Percentiles rank a stretch among this genome's conserved stretches.
These are phyloP conservation scores for Rafetus swinhoei DNA, from an alignment of 2,113 vertebrate species.

Conservation along the genomic window DNA sequence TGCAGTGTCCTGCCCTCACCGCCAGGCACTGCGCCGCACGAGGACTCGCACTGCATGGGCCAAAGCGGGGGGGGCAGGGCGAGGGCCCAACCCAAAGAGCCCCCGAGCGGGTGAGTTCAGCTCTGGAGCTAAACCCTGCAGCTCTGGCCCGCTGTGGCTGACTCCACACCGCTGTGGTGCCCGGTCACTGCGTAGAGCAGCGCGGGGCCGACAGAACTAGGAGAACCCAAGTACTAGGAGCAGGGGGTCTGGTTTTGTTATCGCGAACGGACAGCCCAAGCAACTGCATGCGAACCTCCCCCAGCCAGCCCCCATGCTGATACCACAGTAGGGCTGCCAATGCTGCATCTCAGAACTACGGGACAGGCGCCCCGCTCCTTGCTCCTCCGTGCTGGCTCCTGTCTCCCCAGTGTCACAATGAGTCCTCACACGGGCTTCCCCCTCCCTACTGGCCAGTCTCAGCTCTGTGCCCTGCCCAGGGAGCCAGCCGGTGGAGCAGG, in stretches of 20 bases:
- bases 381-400: too few relatives aligned
- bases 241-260: neutral
- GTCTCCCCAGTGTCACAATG: too few relatives aligned
- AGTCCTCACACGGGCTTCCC: too few relatives aligned
- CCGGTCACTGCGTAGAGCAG: neutral
- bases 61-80: neutral
- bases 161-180: neutral
- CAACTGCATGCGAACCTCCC: neutral
- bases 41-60: neutral
- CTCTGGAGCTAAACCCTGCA: neutral
- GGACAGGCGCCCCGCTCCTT: too few relatives aligned
- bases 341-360: too few relatives aligned
- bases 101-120: neutral
- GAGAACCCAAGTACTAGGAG: neutral
- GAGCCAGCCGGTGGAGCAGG: too few relatives aligned
- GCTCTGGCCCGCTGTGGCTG: neutral
- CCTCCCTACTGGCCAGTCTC: too few relatives aligned
- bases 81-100: neutral
- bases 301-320: too few relatives aligned
- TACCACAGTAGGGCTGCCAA: too few relatives aligned
- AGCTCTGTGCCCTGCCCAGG: too few relatives aligned
- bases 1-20: neutral
- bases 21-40: neutral
- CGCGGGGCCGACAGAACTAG: neutral
- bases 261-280: neutral